Percentiles rank a stretch among this genome's conserved stretches.
Conservation (phyloP, 1,140 invertebrate genomes). For the Pseudomyrmex flavicornis region DNA sequence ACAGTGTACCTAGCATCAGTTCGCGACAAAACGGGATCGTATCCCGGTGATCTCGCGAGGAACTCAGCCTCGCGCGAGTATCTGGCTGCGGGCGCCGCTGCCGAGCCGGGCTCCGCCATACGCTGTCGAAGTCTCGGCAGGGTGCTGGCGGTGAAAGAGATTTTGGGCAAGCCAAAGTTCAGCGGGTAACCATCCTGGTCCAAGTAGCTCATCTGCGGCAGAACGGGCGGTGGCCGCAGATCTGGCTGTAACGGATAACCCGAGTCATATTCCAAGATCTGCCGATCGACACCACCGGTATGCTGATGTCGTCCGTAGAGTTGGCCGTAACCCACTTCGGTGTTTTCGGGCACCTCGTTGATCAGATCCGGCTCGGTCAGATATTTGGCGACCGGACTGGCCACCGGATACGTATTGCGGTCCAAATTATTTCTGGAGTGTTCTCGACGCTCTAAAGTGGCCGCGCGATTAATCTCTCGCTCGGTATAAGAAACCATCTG, state of each 20-base stretch:
- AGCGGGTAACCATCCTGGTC: slow-evolving; percentile 91
- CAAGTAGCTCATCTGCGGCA: slow-evolving; percentile 83
- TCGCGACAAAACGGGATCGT: slow-evolving; percentile 76
- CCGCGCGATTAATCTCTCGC: slow-evolving; percentile 73
- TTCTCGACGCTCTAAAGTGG: slow-evolving; percentile 76
- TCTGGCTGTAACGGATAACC: slow-evolving; percentile 78
- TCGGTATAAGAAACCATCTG: slow-evolving; percentile 76
- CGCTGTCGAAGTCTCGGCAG: slow-evolving; percentile 84
- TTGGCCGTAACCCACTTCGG: slow-evolving; percentile 71
- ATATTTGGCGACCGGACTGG: slow-evolving; percentile 78
- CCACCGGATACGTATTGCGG: slow-evolving; percentile 57
- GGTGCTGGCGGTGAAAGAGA: slow-evolving; percentile 85
- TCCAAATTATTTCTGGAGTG: slow-evolving; percentile 58
- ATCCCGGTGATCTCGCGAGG: slow-evolving; percentile 85
- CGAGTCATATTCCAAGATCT: slow-evolving; percentile 75
- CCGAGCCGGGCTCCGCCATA: slow-evolving; percentile 81
- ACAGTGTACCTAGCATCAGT: slow-evolving; percentile 90
- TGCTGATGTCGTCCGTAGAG: slow-evolving; percentile 71
- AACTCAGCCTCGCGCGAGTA: slow-evolving; percentile 90
- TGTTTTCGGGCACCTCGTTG: slow-evolving; percentile 79
- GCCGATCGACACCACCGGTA: slow-evolving; percentile 64
- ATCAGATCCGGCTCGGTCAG: slow-evolving; percentile 82
- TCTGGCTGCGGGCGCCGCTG: slow-evolving; percentile 87
- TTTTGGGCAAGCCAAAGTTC: slow-evolving; percentile 92
- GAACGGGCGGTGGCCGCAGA: slow-evolving; percentile 63